Percentiles rank a stretch among this genome's conserved stretches.
These are phyloP conservation scores for Anthoptus insignis DNA, from an alignment of 2,888 invertebrate genomes.

Conservation along the genomic window DNA sequence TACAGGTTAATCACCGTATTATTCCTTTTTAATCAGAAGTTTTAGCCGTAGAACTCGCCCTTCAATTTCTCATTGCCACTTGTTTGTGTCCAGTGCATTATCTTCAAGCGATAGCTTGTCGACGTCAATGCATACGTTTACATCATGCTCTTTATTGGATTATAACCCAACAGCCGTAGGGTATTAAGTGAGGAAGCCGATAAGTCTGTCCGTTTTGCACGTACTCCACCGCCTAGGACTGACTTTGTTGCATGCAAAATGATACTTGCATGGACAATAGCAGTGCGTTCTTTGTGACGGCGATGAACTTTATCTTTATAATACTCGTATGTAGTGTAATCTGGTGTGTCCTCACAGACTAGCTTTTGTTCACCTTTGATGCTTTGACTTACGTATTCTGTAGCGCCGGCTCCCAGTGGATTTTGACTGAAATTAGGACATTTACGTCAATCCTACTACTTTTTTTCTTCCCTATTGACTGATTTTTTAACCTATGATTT, in stretches of 20 bases:
- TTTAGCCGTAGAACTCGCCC: slow-evolving; percentile 26
- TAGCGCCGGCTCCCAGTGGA: too few relatives aligned
- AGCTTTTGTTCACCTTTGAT: too few relatives aligned
- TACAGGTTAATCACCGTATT: too few relatives aligned
- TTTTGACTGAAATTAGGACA: too few relatives aligned
- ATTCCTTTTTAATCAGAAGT: background rate
- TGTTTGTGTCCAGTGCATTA: slow-evolving; percentile 55
- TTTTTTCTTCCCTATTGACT: too few relatives aligned
- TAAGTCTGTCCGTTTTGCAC: slow-evolving; percentile 50
- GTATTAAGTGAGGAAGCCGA: slow-evolving; percentile 57
- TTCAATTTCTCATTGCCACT: slow-evolving; percentile 47
- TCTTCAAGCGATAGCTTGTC: slow-evolving; percentile 53
- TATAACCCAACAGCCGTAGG: slow-evolving; percentile 32
- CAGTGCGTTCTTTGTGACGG: slow-evolving; percentile 1
- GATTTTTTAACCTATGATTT: too few relatives aligned
- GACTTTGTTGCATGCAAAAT: slow-evolving; percentile 7
- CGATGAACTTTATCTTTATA: slow-evolving; percentile 17
- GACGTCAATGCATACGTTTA: slow-evolving; percentile 67
- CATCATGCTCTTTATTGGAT: slow-evolving; percentile 55
- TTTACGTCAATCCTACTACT: too few relatives aligned
- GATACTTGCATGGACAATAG: slow-evolving; percentile 13
- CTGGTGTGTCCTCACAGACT: background rate
- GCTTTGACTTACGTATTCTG: background rate
- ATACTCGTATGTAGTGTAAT: background rate
- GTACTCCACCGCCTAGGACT: slow-evolving; percentile 1